These are phyloP conservation scores for Porites lutea DNA, from an alignment of 64 coral and sea anemone species.

Conservation along the genomic window DNA sequence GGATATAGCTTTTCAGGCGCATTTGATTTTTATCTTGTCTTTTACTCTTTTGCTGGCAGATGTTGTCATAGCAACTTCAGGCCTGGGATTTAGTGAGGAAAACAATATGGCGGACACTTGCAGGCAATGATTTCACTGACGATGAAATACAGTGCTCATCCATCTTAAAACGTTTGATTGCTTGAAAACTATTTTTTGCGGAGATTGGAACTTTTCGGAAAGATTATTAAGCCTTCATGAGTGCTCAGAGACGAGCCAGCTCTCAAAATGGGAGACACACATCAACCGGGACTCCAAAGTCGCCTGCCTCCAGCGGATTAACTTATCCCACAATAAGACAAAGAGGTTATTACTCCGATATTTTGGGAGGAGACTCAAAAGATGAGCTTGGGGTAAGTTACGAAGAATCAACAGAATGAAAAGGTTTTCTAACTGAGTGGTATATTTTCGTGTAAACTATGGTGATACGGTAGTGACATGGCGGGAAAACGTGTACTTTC, in stretches of 20 bases:
- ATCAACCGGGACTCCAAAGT: slow-evolving; percentile 70
- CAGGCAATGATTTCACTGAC: background rate
- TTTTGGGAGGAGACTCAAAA: slow-evolving; percentile 81
- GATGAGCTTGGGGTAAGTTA: slow-evolving; percentile 81
- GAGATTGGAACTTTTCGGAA: background rate
- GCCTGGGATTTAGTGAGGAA: background rate
- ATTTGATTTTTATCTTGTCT: background rate
- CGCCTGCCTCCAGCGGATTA: slow-evolving; percentile 72
- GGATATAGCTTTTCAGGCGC: no score
- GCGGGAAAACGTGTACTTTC: background rate
- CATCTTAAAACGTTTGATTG: background rate
- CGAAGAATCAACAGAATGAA: background rate
- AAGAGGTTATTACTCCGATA: slow-evolving; percentile 98
- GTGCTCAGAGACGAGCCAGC: slow-evolving; percentile 5
- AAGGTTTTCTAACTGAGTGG: background rate
- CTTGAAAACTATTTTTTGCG: background rate
- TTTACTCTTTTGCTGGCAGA: background rate
- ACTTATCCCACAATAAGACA: slow-evolving; percentile 91
- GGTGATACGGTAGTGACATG: background rate
- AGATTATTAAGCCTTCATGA: background rate
- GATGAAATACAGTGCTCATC: background rate
- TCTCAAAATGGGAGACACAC: slow-evolving; percentile 45
- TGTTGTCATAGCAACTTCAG: slow-evolving; percentile 25
- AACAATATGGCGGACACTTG: slow-evolving; percentile 47
- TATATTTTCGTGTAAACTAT: no score